Conservation (phyloP, 2,888 invertebrate genomes). For the Andrena marginata region DNA sequence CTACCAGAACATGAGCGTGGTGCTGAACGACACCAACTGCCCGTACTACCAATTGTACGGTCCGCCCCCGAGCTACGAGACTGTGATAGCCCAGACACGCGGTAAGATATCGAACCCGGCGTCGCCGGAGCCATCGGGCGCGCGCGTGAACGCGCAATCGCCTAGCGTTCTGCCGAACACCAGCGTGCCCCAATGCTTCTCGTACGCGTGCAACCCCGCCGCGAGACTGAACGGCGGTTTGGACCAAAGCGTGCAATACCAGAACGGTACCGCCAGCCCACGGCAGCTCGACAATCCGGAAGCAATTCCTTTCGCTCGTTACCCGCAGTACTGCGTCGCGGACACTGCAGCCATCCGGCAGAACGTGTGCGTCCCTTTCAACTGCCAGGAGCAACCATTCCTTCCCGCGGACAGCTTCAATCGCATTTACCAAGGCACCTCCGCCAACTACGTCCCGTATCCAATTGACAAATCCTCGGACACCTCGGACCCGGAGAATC, state of each 20-base stretch:
- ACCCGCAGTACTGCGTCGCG: slow-evolving; percentile 64
- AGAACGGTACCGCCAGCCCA: slow-evolving; percentile 58
- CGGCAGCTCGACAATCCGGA: slow-evolving; percentile 66
- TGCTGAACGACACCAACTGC: slow-evolving; percentile 82
- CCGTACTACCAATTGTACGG: slow-evolving; percentile 85
- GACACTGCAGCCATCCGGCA: slow-evolving; percentile 51
- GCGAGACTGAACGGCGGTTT: slow-evolving; percentile 57
- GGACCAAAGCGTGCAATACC: slow-evolving; percentile 45
- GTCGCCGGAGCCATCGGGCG: slow-evolving; percentile 75
- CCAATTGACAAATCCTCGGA: slow-evolving; percentile 63
- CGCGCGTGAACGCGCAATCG: slow-evolving; percentile 50
- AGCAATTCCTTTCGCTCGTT: slow-evolving; percentile 61
- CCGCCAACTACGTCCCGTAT: slow-evolving; percentile 57
- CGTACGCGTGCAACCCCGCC: slow-evolving; percentile 73
- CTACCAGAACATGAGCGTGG: slow-evolving; percentile 82
- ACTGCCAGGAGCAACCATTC: slow-evolving; percentile 56
- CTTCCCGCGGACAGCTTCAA: slow-evolving; percentile 51
- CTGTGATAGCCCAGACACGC: slow-evolving; percentile 84
- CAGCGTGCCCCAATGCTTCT: slow-evolving; percentile 73
- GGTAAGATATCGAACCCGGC: slow-evolving; percentile 79
- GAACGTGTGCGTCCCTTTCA: slow-evolving; percentile 66
- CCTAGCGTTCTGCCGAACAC: slow-evolving; percentile 61
- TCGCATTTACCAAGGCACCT: slow-evolving; percentile 57
- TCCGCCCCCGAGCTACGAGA: slow-evolving; percentile 86
- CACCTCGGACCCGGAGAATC: slow-evolving; percentile 62